Evolutionary conservation across 2,113 vertebrate species (phyloP), one percentile per base, ranked within the genome.

Genomic region (Fukomys damarensis): DNA sequence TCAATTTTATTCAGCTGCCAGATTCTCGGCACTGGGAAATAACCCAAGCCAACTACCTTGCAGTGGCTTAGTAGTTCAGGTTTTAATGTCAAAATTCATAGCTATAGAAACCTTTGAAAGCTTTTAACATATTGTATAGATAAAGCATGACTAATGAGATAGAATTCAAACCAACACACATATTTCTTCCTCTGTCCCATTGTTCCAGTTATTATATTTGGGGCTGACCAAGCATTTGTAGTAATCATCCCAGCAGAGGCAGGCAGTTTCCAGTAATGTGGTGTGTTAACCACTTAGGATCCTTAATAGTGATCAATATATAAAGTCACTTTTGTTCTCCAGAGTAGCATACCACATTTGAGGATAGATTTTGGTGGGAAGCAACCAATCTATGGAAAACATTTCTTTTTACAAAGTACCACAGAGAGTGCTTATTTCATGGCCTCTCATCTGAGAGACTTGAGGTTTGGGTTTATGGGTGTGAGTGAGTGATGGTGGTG

Each of bases 71-170:
- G 66, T 35, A 68, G 82, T 94, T 87, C 72, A 81, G 72, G 90
- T 97, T 87, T 94, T 91, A 65, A 93, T 94, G 92, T 96, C 32
- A 91, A 74, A 92, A 95, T 85, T 89, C 85, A 95, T 79, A 93
- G 56, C 77, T 93, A 41, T 84, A 61, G 80, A 95, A 95, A 66
- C 43, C 85, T 59, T 43, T 68, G 76, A 91, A 80, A 87, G 19
- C 19, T 89, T 95, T 83, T 74, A 87, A 61, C 66, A 16, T 59
- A 46, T 94, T 93, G 16, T 85, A 68, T 80, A 92, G 56, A 93
- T 84, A 93, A 93, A 96, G 74, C 89, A 86, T 81, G 70, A 86
- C 87, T 92, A 61, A 89, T 81, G 84, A 95, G 58, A 83, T 82
- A 68, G 54, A 91, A 52, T 93, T 86, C 86, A 91, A 86, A 17